phyloP scores from a whole-genome alignment of 2,113 vertebrate genomes.

The Epinephelus fuscoguttatus region DNA sequence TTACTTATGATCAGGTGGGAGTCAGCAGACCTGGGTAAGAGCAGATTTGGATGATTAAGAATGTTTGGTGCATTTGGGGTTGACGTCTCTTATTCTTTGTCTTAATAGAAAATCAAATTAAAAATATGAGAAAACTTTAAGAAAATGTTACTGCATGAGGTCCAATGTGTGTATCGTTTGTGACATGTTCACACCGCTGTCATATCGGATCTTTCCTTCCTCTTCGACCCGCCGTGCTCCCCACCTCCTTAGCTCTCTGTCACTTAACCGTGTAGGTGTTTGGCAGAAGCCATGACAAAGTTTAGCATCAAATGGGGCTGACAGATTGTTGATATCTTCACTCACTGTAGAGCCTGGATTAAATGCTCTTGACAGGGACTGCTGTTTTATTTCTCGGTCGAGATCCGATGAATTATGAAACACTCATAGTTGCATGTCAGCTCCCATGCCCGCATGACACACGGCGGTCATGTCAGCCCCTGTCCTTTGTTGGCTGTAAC shows the following conservation, averaged over 20 bases:
- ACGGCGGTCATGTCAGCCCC: slow-evolving; percentile 22
- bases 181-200: slow-evolving; percentile 26
- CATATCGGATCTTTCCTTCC: background rate
- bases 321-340: slow-evolving; percentile 73
- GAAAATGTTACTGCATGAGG: no score
- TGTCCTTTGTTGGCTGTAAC: slow-evolving; percentile 23
- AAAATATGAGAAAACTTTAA: no score
- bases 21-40: no score
- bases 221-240: background rate
- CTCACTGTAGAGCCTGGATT: slow-evolving; percentile 30
- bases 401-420: slow-evolving; percentile 73
- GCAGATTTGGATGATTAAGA: no score
- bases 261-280: slow-evolving; percentile 62
- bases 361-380: slow-evolving; percentile 54
- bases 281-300: slow-evolving; percentile 48
- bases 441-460: slow-evolving; percentile 17
- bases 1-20: no score
- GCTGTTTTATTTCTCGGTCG: slow-evolving; percentile 58
- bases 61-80: no score
- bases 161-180: background rate
- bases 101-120: no score
- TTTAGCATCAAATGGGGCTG: slow-evolving; percentile 45
- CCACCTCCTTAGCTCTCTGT: slow-evolving; percentile 38
- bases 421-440: slow-evolving; percentile 23
- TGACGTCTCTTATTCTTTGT: no score